Evolutionary conservation across 2,888 invertebrate species (phyloP).

Genomic region (Amorpha juglandis): DNA sequence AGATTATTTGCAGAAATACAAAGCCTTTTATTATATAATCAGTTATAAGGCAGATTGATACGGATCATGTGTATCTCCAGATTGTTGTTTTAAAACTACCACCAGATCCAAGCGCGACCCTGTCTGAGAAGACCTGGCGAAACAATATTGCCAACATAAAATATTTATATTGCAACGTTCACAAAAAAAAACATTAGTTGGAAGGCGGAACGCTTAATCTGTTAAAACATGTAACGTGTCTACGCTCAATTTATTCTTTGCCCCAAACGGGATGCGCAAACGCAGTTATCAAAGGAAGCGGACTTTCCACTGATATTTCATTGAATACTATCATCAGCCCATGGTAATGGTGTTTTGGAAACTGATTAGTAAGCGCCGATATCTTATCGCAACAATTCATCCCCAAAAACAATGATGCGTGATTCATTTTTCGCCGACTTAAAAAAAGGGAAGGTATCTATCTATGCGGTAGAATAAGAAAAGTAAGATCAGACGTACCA

Average conservation of each 20-base stretch:
- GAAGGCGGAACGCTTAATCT: too few species aligned
- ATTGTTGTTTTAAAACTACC: too few species aligned
- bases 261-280: conserved; percentile 61
- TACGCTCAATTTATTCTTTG: conserved; percentile 50
- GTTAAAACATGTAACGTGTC: neutral
- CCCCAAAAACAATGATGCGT: conserved; percentile 3
- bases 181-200: too few species aligned
- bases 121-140: too few species aligned
- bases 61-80: too few species aligned
- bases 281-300: conserved; percentile 68
- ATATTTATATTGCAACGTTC: too few species aligned
- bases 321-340: conserved; percentile 62
- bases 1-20: too few species aligned
- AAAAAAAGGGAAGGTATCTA: neutral
- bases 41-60: too few species aligned
- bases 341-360: conserved; percentile 55
- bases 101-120: too few species aligned
- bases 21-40: too few species aligned
- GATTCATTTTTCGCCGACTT: neutral
- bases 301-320: conserved; percentile 64
- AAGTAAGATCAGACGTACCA: too few species aligned
- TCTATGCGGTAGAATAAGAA: neutral
- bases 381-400: conserved; percentile 50
- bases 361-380: conserved; percentile 58
- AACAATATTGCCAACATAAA: too few species aligned